Evolutionary conservation across 2,888 invertebrate genomes (phyloP).

Genomic region (Epirrhoe tristata): DNA sequence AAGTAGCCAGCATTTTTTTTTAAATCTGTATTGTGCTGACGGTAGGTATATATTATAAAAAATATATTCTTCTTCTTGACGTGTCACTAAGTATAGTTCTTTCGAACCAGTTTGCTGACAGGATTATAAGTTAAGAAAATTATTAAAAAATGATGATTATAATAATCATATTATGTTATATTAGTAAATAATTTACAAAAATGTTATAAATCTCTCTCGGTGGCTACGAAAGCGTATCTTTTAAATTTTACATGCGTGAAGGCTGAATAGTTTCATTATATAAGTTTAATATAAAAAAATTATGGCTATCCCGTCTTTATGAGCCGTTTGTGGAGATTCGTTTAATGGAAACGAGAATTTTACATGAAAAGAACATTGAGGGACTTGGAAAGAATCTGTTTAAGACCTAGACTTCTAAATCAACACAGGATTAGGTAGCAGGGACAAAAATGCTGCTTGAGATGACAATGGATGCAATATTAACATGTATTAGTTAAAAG

Average conservation of each 20-base stretch:
- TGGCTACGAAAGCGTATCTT: not conserved
- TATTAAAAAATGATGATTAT: no score
- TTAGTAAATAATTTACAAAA: not conserved
- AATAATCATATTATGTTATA: no score
- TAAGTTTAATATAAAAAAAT: conserved; percentile 5
- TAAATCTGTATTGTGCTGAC: no score
- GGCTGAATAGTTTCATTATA: not conserved
- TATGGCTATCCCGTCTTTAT: conserved; percentile 10
- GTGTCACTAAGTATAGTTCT: no score
- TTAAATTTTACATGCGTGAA: conserved; percentile 8
- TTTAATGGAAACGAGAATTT: conserved; percentile 15
- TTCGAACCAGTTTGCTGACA: no score
- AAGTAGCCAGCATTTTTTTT: no score
- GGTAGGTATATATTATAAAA: no score
- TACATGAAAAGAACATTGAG: conserved; percentile 4
- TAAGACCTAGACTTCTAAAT: conserved; percentile 2
- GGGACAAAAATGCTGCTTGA: not conserved
- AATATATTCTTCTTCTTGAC: no score
- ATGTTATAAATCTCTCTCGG: not conserved
- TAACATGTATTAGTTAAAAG: no score
- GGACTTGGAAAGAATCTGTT: conserved; percentile 18
- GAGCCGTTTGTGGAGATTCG: conserved; percentile 12
- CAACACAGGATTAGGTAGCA: not conserved
- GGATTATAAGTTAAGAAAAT: no score
- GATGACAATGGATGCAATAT: not conserved